Percentiles rank a stretch among this genome's conserved stretches.
Conservation (phyloP, 2,888 invertebrate species). For the Iselma pallidipennis region DNA sequence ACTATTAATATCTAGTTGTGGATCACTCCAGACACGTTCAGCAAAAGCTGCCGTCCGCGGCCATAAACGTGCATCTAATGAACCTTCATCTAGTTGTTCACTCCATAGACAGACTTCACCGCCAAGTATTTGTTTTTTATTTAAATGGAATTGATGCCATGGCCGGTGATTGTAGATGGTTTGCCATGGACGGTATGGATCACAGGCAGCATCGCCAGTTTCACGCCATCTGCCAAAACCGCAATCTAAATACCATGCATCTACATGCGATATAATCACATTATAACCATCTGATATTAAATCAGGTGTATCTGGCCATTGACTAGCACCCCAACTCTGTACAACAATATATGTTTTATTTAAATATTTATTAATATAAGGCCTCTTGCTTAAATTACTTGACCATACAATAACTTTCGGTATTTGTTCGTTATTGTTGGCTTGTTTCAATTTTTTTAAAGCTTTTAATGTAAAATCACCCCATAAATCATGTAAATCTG, state of each 20-base stretch:
- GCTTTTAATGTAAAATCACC: constrained; percentile 74
- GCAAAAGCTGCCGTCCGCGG: constrained; percentile 81
- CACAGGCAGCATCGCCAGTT: constrained; percentile 82
- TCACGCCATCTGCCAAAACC: constrained; percentile 86
- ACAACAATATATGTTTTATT: constrained; percentile 63
- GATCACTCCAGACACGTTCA: constrained; percentile 77
- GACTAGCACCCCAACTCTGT: constrained; percentile 81
- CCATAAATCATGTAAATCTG: constrained; percentile 78
- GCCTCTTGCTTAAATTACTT: constrained; percentile 73
- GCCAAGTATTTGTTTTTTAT: constrained; percentile 62
- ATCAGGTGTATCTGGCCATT: constrained; percentile 79
- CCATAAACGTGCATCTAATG: constrained; percentile 80
- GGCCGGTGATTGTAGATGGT: constrained; percentile 83
- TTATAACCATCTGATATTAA: constrained; percentile 77
- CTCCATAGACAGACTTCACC: constrained; percentile 86
- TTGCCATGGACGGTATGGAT: constrained; percentile 87
- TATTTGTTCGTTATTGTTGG: constrained; percentile 61
- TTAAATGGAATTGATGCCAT: constrained; percentile 62
- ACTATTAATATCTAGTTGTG: constrained; percentile 49
- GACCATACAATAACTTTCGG: constrained; percentile 75
- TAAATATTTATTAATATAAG: constrained; percentile 62
- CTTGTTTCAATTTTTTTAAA: constrained; percentile 62
- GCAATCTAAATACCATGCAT: constrained; percentile 88
- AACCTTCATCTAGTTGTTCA: constrained; percentile 76
- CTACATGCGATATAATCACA: constrained; percentile 81